These are phyloP conservation scores for Rhombomys opimus DNA, from an alignment of 2,113 vertebrate genomes.

Conservation along the genomic window DNA sequence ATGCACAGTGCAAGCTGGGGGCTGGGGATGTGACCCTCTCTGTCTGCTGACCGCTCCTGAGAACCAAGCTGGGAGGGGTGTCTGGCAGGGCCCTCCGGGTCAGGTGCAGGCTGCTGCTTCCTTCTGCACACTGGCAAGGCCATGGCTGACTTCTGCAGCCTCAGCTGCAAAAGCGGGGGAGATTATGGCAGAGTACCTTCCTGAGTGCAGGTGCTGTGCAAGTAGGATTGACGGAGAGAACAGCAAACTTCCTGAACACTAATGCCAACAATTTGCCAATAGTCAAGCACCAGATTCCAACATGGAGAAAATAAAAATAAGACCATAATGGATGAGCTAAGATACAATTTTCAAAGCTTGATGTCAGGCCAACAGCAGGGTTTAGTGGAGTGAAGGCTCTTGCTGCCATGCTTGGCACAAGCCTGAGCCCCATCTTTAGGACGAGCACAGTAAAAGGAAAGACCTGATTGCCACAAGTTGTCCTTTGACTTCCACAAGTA, in stretches of 20 bases:
- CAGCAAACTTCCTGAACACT: not conserved
- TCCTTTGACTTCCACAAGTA: not conserved
- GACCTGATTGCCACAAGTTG: not conserved
- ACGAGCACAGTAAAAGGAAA: not conserved
- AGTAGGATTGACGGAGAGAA: not conserved
- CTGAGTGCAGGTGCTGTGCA: not conserved
- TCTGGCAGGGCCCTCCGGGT: not conserved
- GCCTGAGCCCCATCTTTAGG: not conserved
- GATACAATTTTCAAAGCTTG: not conserved
- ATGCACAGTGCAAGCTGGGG: not conserved
- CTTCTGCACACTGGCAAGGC: not conserved
- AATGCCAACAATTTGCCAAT: not conserved
- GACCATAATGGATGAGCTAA: not conserved
- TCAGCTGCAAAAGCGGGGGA: not conserved
- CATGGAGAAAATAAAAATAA: conserved; percentile 1
- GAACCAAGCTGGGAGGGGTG: not conserved
- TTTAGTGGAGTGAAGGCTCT: not conserved
- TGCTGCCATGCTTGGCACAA: not conserved
- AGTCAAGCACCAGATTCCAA: not conserved
- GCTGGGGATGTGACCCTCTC: not conserved
- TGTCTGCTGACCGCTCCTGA: not conserved
- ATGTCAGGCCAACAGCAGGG: not conserved
- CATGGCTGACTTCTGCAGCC: not conserved
- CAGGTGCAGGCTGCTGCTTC: not conserved
- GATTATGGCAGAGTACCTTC: not conserved